Evolutionary conservation across 1,140 invertebrate genomes (phyloP), one percentile per base, ranked within the genome.

Genomic region (Drosophila ohnishii): DNA sequence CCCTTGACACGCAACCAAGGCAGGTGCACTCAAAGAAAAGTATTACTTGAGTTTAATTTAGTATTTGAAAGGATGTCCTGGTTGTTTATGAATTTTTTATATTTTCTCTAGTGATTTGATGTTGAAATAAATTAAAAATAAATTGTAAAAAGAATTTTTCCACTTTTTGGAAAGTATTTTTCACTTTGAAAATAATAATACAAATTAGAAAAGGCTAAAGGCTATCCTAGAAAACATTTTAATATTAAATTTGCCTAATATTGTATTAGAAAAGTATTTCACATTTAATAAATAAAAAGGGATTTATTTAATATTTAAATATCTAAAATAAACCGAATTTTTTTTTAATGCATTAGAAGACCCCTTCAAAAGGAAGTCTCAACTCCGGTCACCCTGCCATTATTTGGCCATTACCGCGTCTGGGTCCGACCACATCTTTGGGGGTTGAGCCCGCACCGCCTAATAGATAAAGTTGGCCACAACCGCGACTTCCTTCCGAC

Each of bases 361-460:
- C n/a, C 48, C 32, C 13, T 32, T 32, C 37, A 55, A 50, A 47
- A 47, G 25, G 16, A 58, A 58, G 51, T 48, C 44, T 50, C 55
- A 40, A 16, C 40, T 37, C 44, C 74, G 30, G 28, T 22, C 39
- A 35, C 53, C 65, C 58, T 48, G 34, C 45, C 58, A 82, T 87
- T 77, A 73, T 79, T 74, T 73, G 72, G 80, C 72, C 76, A 83
- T 88, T 87, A 87, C 63, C 57, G 42, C 63, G 84, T 87, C 83
- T 78, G 71, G 51, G 10, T 70, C n/a, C 11, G 22, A 40, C 40
- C 14, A 48, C 13, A 34, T 47, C 45, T 47, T 19, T 48, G 50
- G 70, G 72, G 70, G 64, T 61, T 62, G 59, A 37, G 64, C 37
- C 32, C 34, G 4, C 30, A 22, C 28, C 28, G 56, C 25, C 45